Evolutionary conservation across 2,888 invertebrate species (phyloP), one percentile per base, ranked within the genome.

Genomic region (Philaethria dido): DNA sequence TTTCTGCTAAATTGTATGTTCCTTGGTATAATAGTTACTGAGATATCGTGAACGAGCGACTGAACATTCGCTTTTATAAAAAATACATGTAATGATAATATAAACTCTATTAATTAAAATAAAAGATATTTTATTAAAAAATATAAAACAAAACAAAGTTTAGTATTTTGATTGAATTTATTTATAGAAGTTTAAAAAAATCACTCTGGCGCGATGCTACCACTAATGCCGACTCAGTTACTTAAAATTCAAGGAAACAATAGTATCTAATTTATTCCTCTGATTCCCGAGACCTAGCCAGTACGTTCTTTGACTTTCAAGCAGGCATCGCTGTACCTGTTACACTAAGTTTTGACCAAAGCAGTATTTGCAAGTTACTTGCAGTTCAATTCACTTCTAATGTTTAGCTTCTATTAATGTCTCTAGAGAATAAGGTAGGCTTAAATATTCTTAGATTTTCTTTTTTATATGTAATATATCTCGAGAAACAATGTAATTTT

Each of bases 191-290:
- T 57, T 22, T 22, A 11, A 8, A 55, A 22, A 57, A 57, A n/a
- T 60, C 18, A 20, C 18, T 47, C 11, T n/a, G n/a, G n/a, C n/a
- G n/a, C 33, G 4, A 8, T 60, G 18, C 60, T 42, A 45, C 22
- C 1, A 29, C 5, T 29, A 45, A 9, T 25, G 18, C 13, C 14
- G 29, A 20, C 13, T 60, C 16, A 18, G 25, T 18, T 45, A 18
- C 29, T 59, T 45, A 33, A 33, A 60, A 60, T 25, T 45, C 44
- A 47, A 60, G 45, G 45, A 47, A 60, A 47, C 57, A 57, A 57
- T 45, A 59, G 64, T 48, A 64, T 48, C 48, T 57, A 64, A 64
- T 64, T 64, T 57, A 33, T 57, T 64, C 48, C 42, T 14, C 16
- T 22, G 20, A 47, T 36, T 52, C 42, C 36, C 16, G 8, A 39